Base-by-base conservation (phyloP, 2,888 invertebrate genomes). In the Phengaris alcon region DNA sequence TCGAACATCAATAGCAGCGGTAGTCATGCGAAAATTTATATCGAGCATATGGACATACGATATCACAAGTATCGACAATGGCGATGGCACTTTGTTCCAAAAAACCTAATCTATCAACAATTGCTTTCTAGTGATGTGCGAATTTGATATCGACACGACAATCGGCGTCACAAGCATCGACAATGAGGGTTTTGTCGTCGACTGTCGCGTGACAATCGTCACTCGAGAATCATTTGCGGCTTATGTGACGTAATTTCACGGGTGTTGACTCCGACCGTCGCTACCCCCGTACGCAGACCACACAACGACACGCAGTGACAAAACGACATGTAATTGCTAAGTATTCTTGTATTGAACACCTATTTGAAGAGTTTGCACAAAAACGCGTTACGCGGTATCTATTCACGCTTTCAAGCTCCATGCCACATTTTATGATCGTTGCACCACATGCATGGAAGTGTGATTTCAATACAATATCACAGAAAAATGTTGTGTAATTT, bases 181-280 rank as follows among this genome's bases (percentile, higher is more conserved):
- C 79, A 79, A 79, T 79, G 78, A 75, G 72, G 15, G 22, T 59
- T 75, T 70, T 52, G 84, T 82, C 80, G 84, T 78, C 79, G 74
- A 35, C 35, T 75, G 76, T 75, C 74, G 79, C 76, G 78, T 68
- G 75, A 77, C 77, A 77, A 79, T 80, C 78, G 78, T 80, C 79
- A 79, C 79, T 77, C 76, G 84, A 86, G 77, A 83, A 77, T 77
- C 77, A 77, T 80, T 35, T 77, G 76, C 76, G 80, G 85, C 83
- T 83, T 81, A 88, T 82, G 87, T 91, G 91, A 91, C 90, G 88
- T 86, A 90, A 93, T 93, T 93, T 91, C 87, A 93, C 86, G 93
- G 86, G 80, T 88, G 85, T 89, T 89, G 87, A 88, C 79, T 87
- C 82, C 83, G 35, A 35, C 3, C 8, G 82, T 82, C 77, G 88